Conservation (phyloP, 2,113 vertebrate genomes). For the Cichladusa arquata region DNA sequence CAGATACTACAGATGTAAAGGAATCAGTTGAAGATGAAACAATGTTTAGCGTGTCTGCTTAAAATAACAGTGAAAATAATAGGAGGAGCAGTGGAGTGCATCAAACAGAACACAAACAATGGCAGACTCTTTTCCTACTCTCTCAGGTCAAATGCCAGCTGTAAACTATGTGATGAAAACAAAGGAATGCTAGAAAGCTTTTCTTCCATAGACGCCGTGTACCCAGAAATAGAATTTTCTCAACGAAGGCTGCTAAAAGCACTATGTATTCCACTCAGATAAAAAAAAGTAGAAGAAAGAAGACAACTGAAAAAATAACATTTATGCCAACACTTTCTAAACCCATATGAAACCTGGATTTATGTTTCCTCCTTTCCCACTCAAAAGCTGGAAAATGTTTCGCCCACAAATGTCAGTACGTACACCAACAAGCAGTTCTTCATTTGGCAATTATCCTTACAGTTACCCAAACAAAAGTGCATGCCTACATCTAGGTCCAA, state of each 20-base stretch:
- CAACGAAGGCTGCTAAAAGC: constrained; percentile 16
- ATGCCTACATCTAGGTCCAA: neutral
- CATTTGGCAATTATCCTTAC: neutral
- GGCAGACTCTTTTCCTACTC: neutral
- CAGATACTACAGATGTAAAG: neutral
- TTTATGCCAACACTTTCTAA: constrained; percentile 7
- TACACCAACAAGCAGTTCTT: neutral
- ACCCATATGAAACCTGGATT: neutral
- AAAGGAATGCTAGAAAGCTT: constrained; percentile 41
- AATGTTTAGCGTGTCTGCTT: constrained; percentile 15
- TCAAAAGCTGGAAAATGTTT: neutral
- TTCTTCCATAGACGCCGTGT: neutral
- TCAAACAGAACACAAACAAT: constrained; percentile 1
- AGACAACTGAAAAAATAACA: neutral
- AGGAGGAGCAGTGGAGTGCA: neutral
- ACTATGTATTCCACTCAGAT: neutral
- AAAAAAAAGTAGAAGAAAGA: constrained; percentile 1
- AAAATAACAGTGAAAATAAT: constrained; percentile 19
- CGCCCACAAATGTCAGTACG: neutral
- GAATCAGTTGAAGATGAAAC: constrained; percentile 19
- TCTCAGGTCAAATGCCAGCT: constrained; percentile 56
- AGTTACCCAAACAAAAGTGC: neutral
- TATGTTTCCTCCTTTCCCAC: neutral
- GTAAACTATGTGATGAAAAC: constrained; percentile 47
- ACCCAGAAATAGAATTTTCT: constrained; percentile 22